phyloP scores from a whole-genome alignment of 2,113 vertebrate genomes.

The Conger conger region DNA sequence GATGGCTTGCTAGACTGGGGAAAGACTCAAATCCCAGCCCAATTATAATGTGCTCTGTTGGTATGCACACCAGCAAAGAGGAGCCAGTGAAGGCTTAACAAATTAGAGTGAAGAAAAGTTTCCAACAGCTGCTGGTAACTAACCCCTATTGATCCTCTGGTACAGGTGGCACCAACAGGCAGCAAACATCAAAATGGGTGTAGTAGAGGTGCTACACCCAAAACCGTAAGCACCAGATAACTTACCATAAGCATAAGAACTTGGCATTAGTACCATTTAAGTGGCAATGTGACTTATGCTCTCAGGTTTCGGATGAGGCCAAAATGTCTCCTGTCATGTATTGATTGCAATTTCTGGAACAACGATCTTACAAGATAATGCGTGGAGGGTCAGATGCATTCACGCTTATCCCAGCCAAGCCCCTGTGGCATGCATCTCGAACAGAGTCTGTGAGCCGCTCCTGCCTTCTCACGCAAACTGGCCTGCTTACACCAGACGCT shows the following conservation, averaged over 20 bases:
- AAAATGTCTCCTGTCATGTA: constrained; percentile 19
- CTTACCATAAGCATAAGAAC: too few relatives aligned
- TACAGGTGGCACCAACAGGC: background rate
- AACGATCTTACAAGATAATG: background rate
- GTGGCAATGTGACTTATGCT: background rate
- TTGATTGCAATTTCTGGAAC: constrained; percentile 11
- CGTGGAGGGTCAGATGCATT: constrained; percentile 20
- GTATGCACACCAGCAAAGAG: constrained; percentile 52
- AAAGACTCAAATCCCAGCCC: constrained; percentile 62
- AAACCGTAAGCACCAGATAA: constrained; percentile 15
- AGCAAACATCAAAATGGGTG: constrained; percentile 15
- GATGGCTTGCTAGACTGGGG: constrained; percentile 23
- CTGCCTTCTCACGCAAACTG: background rate
- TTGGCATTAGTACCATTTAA: background rate
- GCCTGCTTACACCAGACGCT: background rate
- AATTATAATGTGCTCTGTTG: constrained; percentile 63
- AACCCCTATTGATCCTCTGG: constrained; percentile 31
- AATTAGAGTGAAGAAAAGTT: constrained; percentile 41
- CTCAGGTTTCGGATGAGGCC: background rate
- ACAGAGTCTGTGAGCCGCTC: background rate
- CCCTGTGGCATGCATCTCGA: constrained; percentile 24
- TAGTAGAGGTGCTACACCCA: constrained; percentile 11
- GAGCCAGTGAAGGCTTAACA: constrained; percentile 43
- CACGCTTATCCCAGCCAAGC: background rate
- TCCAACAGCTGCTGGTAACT: constrained; percentile 39